Evolutionary conservation across 2,113 vertebrate genomes (phyloP), one percentile per base, ranked within the genome.

Genomic region (Morone chrysops): DNA sequence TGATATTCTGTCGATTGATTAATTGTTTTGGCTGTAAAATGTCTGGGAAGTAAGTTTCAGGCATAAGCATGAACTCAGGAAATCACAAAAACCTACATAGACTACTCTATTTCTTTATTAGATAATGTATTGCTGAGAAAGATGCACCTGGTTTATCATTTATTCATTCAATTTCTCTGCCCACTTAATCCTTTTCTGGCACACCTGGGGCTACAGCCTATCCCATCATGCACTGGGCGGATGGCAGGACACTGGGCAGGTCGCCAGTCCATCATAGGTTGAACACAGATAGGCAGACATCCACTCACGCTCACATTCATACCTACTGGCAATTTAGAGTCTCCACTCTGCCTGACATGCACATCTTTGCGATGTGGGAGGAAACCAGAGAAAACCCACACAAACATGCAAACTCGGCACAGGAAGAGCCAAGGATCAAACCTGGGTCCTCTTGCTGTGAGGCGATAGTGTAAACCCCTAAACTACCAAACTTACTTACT

Each of bases 201-300:
- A 78, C 73, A 87, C 78, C 84, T 79, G 80, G 77, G 71, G 84
- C 82, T 82, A 63, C 70, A 86, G 72, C 85, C 82, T 80, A 56
- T 92, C 87, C 89, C 91, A 89, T 87, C 90, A 90, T 91, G 80
- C 84, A 86, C 56, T 38, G 88, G 83, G 87, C 4, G n/a, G 74
- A 54, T 80, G 82, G 86, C 81, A 80, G 90, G 84, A 87, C 78
- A 83, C 65, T 4, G 78, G 89, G 90, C 90, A 80, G 83, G 76
- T 85, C 17, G 78, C 91, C 90, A 84, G 80, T 69, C 74, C 89
- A 75, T 75, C 71, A 36, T 83, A 88, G 87, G 85, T 83, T 80
- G 79, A 90, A 60, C 76, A 57, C 74, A 85, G 82, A 84, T 78
- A 83, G 74, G 81, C 90, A 90, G 86, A 84, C 88, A 82, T 78